Evolutionary conservation across 2,888 invertebrate species (phyloP), one percentile per base, ranked within the genome.

Genomic region (Ochropacha duplaris): DNA sequence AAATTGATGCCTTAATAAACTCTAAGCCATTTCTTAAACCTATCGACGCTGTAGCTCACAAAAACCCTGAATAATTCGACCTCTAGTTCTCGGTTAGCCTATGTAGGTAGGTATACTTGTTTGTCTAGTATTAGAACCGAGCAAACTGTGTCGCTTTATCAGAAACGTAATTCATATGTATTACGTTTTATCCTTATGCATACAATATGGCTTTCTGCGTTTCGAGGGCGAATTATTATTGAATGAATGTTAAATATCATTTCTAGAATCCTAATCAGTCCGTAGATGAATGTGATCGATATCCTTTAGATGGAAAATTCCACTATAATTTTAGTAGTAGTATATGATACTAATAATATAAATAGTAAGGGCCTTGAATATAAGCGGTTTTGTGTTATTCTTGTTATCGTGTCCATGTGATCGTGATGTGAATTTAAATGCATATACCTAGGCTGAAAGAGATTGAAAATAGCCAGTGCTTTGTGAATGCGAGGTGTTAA

Each of bases 91-190:
- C 16, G 5, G 16, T 16, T 39, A 39, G 16, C 14, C 8, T 39
- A 39, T 16, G 16, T n/a, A n/a, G n/a, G n/a, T n/a, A n/a, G n/a
- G n/a, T 39, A 39, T 16, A 39, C 8, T 44, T 66, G 64, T 72
- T 71, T 70, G 64, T 61, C 36, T 59, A 66, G 57, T 63, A 59
- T 66, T 58, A 65, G 66, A 68, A 60, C 57, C 57, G 64, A 57
- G 71, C 67, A 70, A 76, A 78, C 74, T 66, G 65, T 66, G 72
- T 62, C 67, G 69, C 44, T 44, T 81, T 83, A 83, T 83, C 81
- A 72, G 72, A 61, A 68, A 72, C 60, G 69, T 71, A 54, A 66
- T 69, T 63, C 56, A 44, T 19, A 9, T 19, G 44, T 44, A 26
- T 68, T 68, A 71, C 44, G 19, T n/a, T 16, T 44, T 44, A 44